Base-by-base conservation (phyloP, 2,888 invertebrate species). In the Subacronicta megacephala region DNA sequence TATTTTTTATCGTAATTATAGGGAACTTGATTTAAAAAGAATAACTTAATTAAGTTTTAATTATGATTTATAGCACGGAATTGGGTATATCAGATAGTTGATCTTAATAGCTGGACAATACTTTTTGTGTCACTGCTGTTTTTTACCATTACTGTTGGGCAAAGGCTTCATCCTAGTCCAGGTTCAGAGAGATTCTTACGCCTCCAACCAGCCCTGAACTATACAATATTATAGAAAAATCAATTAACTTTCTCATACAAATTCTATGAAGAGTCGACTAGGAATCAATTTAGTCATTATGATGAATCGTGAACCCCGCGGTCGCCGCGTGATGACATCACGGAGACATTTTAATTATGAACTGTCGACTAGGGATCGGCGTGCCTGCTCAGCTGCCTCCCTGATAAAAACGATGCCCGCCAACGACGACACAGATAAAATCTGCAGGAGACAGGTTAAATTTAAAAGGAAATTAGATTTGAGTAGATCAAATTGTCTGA, bases 301-400 rank as follows among this genome's bases (percentile, higher is more conserved):
- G 78, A 81, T 72, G 82, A 85, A 82, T 82, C 78, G 78, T 76
- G 77, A 79, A 78, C 59, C 68, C 77, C 79, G 80, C 75, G 78
- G 81, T 76, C 68, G 76, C 68, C 75, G 69, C 79, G 83, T 85
- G 88, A 88, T 91, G 92, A 89, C 90, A 85, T 82, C 86, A 80
- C 82, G 75, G 80, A 85, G 92, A 92, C 92, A 88, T 92, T 93
- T 93, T 93, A 93, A 94, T 94, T 93, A 93, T 89, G 84, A 90
- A 87, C 90, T 93, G 92, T 90, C 92, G 87, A 78, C 82, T 70
- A 75, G 79, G 81, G 83, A 85, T 84, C 79, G 82, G 81, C 75
- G 78, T 69, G 70, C 77, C 80, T 80, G 78, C 78, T 83, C 82
- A 81, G 75, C 77, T 75, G 79, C 78, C 81, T 70, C 62, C 45